phyloP scores from a whole-genome alignment of 1,140 invertebrate genomes.

The Apis mellifera region Amel_HAv3.1 CM009945.2:2207001-2207500 shows the following conservation, averaged over 20 bases:
- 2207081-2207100: too few species aligned
- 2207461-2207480: background rate
- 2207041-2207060: too few species aligned
- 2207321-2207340: background rate
- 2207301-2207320: background rate
- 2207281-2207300: background rate
- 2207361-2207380: background rate
- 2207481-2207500: background rate
- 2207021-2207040: too few species aligned
- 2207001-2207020: too few species aligned
- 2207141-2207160: background rate
- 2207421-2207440: background rate
- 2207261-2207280: background rate
- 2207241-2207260: background rate
- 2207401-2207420: background rate
- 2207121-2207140: too few species aligned
- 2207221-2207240: background rate
- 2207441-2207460: background rate
- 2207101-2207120: too few species aligned
- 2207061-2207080: too few species aligned
- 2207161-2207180: background rate
- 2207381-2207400: slow-evolving; percentile 5
- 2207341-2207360: background rate
- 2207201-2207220: background rate
- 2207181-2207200: background rate